phyloP scores from a whole-genome alignment of 2,797 vertebrate genomes.

The Halcyon badia region DNA sequence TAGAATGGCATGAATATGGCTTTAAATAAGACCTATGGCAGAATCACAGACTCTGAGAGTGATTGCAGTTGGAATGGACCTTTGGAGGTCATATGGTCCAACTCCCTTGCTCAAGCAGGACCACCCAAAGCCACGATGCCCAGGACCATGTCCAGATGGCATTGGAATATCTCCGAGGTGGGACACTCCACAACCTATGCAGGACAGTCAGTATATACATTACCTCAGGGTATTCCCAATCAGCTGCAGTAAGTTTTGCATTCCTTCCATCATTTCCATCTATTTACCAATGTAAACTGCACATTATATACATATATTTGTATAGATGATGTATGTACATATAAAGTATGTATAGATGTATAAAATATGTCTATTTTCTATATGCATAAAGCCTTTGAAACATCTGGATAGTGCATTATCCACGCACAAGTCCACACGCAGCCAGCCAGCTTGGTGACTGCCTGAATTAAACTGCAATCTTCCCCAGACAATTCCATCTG shows the following conservation, averaged over 20 bases:
- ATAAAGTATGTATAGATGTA: background rate
- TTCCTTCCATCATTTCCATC: constrained; percentile 15
- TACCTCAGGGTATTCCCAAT: background rate
- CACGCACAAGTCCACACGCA: background rate
- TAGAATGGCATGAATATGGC: background rate
- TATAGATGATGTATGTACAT: background rate
- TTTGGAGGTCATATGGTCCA: background rate
- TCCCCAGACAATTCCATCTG: constrained; percentile 10
- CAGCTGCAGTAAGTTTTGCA: background rate
- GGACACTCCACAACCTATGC: background rate
- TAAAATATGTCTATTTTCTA: background rate
- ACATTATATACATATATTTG: background rate
- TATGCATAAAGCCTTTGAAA: background rate
- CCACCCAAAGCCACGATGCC: background rate
- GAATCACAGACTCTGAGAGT: background rate
- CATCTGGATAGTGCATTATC: constrained; percentile 34
- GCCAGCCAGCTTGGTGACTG: constrained; percentile 24
- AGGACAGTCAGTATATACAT: background rate
- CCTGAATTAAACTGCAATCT: constrained; percentile 7
- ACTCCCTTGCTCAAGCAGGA: background rate
- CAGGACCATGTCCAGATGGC: accelerated
- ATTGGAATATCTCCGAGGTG: background rate
- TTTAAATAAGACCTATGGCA: background rate
- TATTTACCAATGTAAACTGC: background rate
- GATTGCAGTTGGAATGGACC: background rate